Evolutionary conservation across 2,888 invertebrate species (phyloP).

Genomic region (Homarus gammarus): DNA sequence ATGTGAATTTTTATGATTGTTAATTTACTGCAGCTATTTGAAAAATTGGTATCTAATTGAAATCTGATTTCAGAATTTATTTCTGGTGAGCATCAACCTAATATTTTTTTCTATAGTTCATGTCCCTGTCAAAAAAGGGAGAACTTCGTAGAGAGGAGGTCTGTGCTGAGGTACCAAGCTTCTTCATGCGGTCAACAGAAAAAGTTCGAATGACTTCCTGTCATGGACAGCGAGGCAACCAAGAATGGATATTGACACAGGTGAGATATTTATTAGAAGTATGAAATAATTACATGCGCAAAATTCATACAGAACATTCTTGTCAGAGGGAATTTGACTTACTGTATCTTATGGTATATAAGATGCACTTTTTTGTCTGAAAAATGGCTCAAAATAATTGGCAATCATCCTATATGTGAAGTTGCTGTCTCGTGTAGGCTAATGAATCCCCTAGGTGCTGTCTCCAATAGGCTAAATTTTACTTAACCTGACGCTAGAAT

Average conservation of each 20-base stretch:
- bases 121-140: conserved; percentile 85
- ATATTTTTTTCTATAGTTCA: conserved; percentile 81
- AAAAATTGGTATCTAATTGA: neutral
- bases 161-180: conserved; percentile 82
- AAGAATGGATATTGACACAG: conserved; percentile 77
- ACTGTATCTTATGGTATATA: too few species aligned
- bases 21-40: too few species aligned
- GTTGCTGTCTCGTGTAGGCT: too few species aligned
- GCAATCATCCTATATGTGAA: too few species aligned
- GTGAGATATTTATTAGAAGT: conserved; percentile 63
- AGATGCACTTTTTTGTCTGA: too few species aligned
- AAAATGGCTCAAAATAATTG: too few species aligned
- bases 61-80: neutral
- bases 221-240: conserved; percentile 75
- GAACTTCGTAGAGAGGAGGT: conserved; percentile 88
- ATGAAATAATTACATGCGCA: neutral
- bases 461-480: too few species aligned
- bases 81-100: neutral
- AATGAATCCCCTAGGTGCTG: too few species aligned
- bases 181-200: neutral
- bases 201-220: conserved; percentile 72
- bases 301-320: too few species aligned
- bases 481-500: too few species aligned
- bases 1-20: too few species aligned
- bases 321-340: too few species aligned